Evolutionary conservation across 2,113 vertebrate genomes (phyloP), one percentile per base, ranked within the genome.

Genomic region (Protomyctophum bolini): DNA sequence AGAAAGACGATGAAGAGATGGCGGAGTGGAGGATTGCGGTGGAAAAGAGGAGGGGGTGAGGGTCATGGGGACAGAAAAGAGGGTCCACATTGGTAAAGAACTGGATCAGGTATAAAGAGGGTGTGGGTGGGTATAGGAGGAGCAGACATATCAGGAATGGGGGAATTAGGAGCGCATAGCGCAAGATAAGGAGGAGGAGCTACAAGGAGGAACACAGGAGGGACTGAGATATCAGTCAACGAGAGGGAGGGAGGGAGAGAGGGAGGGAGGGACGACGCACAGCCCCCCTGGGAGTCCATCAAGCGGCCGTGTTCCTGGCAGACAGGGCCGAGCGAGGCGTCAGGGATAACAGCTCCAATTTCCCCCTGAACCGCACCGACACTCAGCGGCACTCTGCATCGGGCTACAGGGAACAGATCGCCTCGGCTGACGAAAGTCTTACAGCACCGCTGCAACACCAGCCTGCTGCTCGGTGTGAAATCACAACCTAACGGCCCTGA

Each of bases 371-470:
- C 79, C 81, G 81, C 81, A 72, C 80, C 48, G 65, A 21, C 81
- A 77, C 70, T 75, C 63, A 63, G n/a, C n/a, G n/a, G 68, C 74
- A 77, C 78, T 75, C 68, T 83, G 77, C 77, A 76, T 46, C 45
- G 76, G 74, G 87, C 33, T 33, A 80, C 75, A 63, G 71, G 54
- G 85, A 33, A 33, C 86, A 91, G 79, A 95, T 80, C 76, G 81
- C 81, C 76, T 58, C 54, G 56, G 84, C 91, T 92, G 92, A 93
- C 57, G 86, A 91, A 92, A 92, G 87, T 88, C 88, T 92, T 89
- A 86, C 90, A 87, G 77, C 57, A 33, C 52, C 72, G 68, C 86
- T 87, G 91, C 85, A 92, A 92, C 85, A 87, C 69, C 66, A 57
- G 49, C 29, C 58, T 60, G 59, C 57, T 74, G 77, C 74, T 71